These are phyloP conservation scores for Onychomys torridus DNA, from an alignment of 2,797 vertebrate genomes.

Conservation along the genomic window DNA sequence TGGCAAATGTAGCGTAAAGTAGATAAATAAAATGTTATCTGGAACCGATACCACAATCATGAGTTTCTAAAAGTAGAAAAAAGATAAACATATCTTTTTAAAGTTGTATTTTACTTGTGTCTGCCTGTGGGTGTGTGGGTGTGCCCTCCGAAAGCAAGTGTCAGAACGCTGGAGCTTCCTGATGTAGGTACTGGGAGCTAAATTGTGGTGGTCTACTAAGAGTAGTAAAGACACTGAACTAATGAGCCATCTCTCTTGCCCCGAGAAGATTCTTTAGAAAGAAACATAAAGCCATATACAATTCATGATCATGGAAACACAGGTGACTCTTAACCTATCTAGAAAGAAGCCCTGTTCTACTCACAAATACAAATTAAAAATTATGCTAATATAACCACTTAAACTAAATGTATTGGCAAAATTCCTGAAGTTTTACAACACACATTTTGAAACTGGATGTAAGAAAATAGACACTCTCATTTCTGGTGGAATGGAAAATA, in stretches of 20 bases:
- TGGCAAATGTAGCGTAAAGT: slow-evolving; percentile 6
- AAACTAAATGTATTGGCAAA: background rate
- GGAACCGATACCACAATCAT: background rate
- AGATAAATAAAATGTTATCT: slow-evolving; percentile 31
- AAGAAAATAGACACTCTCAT: background rate
- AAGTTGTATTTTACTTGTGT: background rate
- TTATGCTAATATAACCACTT: background rate
- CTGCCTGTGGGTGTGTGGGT: background rate
- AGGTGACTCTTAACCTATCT: background rate
- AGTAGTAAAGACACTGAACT: background rate
- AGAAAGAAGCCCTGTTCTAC: background rate
- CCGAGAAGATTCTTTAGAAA: background rate
- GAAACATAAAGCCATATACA: background rate
- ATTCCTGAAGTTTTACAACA: background rate
- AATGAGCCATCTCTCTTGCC: background rate
- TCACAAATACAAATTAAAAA: slow-evolving; percentile 42
- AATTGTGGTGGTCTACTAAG: background rate
- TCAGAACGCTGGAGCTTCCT: background rate
- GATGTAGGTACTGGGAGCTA: background rate
- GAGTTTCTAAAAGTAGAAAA: slow-evolving; percentile 43
- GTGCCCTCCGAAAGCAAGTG: background rate
- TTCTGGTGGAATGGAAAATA: background rate
- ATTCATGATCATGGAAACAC: slow-evolving; percentile 13
- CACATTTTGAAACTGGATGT: background rate
- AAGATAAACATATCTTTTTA: background rate